Base-by-base conservation (phyloP, 2,888 invertebrate species). In the Ormia ochracea region DNA sequence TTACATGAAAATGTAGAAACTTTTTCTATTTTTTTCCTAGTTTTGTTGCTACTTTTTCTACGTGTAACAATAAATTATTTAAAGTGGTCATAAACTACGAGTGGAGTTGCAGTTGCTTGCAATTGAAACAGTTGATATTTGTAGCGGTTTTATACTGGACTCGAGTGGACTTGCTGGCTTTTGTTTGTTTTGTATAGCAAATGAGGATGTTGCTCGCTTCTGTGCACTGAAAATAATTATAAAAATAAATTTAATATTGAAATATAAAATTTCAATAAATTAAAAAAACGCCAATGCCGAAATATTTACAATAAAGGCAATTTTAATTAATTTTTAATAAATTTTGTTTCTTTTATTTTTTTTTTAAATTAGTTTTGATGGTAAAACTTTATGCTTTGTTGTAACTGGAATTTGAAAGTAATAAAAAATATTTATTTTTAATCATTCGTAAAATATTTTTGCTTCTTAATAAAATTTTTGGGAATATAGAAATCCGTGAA, bases 61-160 rank as follows among this genome's bases (percentile, higher is more conserved):
- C 61, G 76, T 76, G 69, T 69, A 61, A 76, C 63, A 69, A 76
- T 76, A 76, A 76, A 76, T 69, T 76, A 63, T 63, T 63, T 43
- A 63, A 69, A 76, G 50, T 75, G 75, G 43, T 43, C 74, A 66
- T 75, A 75, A 75, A 75, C 45, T 41, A 65, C 38, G 21, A 52
- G 17, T 48, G 10, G 36, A 41, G 41, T 75, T 61, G 68, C 58
- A 58, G 45, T 56, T 65, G 36, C 26, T 52, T 23, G 33, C 56
- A 45, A 56, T 56, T 54, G 31, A 43, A 56, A 69, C 68, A 56
- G 56, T 58, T 45, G 56, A 36, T 48, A 48, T 48, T 58, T 70
- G 28, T 19, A 41, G 21, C 36, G 26, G 17, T 33, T 38, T 48
- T 52, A 6, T 19, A 69, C 36, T 61, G 61, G 52, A 45, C 54